Evolutionary conservation across 64 coral and sea anemone genomes (phyloP).

Genomic region (Dendronephthya gigantea): DNA sequence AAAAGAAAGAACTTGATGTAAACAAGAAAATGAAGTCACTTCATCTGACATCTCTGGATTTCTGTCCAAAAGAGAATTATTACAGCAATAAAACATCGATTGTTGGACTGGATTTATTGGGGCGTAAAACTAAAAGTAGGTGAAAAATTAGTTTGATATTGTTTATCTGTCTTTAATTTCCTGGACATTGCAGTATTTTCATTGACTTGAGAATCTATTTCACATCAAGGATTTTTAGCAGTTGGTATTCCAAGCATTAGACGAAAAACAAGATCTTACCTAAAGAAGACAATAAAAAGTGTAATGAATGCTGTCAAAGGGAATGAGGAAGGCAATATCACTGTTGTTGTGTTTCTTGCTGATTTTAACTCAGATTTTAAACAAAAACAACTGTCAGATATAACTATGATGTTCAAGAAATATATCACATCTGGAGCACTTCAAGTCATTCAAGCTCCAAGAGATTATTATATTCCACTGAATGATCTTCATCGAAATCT

Average conservation of each 20-base stretch:
- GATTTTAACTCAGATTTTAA: conserved; percentile 33
- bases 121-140: not conserved
- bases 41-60: not conserved
- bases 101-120: not conserved
- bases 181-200: no score
- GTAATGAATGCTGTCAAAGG: conserved; percentile 21
- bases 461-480: conserved; percentile 26
- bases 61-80: not conserved
- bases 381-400: not conserved
- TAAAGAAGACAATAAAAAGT: conserved; percentile 12
- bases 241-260: conserved; percentile 43
- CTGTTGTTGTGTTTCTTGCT: conserved; percentile 43
- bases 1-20: not conserved
- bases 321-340: conserved; percentile 20
- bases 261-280: conserved; percentile 28
- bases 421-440: conserved; percentile 3
- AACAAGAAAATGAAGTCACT: not conserved
- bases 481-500: conserved; percentile 18
- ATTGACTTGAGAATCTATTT: no score
- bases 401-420: not conserved
- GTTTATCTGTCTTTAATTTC: no score
- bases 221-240: conserved; percentile 33
- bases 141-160: no score
- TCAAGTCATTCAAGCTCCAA: conserved; percentile 46
- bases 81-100: not conserved